Evolutionary conservation across 1,140 invertebrate species (phyloP).

Genomic region (Danaus plexippus): DNA sequence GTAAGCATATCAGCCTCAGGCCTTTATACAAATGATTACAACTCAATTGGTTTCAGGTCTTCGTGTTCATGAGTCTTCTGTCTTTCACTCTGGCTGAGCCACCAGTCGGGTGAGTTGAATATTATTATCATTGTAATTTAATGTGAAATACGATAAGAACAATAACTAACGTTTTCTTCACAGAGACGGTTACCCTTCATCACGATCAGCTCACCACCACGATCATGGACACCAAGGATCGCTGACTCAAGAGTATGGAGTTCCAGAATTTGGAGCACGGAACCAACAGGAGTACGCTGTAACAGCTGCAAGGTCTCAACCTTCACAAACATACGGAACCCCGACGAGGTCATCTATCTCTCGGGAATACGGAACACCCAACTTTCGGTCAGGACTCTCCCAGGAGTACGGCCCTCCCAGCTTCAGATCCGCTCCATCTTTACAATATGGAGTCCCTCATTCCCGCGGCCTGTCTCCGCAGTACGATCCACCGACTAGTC

Average conservation of each 20-base stretch:
- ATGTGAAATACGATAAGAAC: neutral
- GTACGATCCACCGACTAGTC: constrained; percentile 24
- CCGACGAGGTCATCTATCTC: constrained; percentile 10
- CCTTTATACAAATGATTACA: neutral
- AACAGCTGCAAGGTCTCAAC: constrained; percentile 4
- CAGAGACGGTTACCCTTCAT: constrained; percentile 45
- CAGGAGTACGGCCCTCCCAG: constrained; percentile 26
- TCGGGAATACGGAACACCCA: constrained; percentile 12
- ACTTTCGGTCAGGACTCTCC: constrained; percentile 19
- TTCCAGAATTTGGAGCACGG: neutral
- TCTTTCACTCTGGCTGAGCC: constrained; percentile 41
- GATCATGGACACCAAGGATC: constrained; percentile 31
- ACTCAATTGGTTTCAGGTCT: constrained; percentile 22
- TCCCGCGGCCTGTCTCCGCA: constrained; percentile 24
- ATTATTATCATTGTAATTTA: constrained; percentile 1
- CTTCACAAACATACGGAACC: neutral
- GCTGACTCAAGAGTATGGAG: neutral
- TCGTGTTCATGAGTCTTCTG: constrained; percentile 36
- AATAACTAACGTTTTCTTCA: constrained; percentile 15
- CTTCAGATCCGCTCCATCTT: constrained; percentile 13
- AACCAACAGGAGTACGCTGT: constrained; percentile 13
- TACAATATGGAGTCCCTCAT: constrained; percentile 26
- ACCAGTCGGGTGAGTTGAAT: constrained; percentile 45
- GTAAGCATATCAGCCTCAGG: neutral
- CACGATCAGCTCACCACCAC: constrained; percentile 24